Base-by-base conservation (phyloP, 2,797 vertebrate genomes). In the Gymnoscopelus microlampas region DNA sequence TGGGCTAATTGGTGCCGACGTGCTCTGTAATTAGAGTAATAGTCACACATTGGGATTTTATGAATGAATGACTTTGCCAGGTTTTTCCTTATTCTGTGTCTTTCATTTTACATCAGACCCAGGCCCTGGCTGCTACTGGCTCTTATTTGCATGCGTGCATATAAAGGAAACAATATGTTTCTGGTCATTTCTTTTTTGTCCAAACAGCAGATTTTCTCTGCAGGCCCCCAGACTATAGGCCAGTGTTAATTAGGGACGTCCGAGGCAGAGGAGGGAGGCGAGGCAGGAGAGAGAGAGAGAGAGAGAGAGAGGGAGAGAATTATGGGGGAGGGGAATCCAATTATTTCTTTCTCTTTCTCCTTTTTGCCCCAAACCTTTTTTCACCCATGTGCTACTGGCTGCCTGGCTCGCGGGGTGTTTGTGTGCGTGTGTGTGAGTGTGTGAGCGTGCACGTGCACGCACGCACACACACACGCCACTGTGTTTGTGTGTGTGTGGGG, bases 51-150 rank as follows among this genome's bases (percentile, higher is more conserved):
- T 93, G 90, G 91, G 94, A 95, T 96, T 96, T 94, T 95, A 94
- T 94, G 94, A 95, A 92, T 95, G 95, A 95, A 93, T 95, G 94
- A 93, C 90, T 96, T 95, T 91, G 95, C 92, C 92, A 93, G 91
- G 74, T 95, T 66, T 29, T 19, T 35, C 53, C 79, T 92, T 73
- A 84, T 86, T 87, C 90, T 88, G 94, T 89, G 92, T 94, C 39
- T 44, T 44, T 44, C 7, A 8, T 44, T 44, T 44, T 2, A 44
- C 39, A 44, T 44, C 9, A 8, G 93, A 82, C 87, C 90, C 88
- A 92, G 89, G 88, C 73, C 81, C 73, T 80, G 15, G 89, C 92
- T 92, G 76, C 85, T 92, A 92, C 87, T 81, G 91, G 81, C 78
- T 55, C 85, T 84, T 90, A 66, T 94, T 94, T 92, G 81, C 78